Conservation (phyloP, 2,888 invertebrate species). For the Nephrotoma flavescens region DNA sequence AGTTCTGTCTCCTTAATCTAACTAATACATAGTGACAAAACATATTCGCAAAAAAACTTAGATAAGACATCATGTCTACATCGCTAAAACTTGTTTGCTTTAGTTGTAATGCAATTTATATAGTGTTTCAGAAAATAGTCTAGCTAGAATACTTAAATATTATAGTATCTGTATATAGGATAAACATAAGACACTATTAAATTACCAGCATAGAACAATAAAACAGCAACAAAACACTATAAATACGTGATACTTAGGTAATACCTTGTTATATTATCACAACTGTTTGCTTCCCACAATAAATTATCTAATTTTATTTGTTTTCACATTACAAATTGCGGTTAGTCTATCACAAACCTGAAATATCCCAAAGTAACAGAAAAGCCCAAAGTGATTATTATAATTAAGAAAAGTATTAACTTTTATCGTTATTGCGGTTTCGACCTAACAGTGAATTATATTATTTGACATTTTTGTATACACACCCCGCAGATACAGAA, state of each 20-base stretch:
- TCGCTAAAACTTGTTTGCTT: neutral
- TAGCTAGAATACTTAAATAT: neutral
- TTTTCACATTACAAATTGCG: neutral
- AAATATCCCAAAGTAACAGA: neutral
- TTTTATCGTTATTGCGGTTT: too few relatives aligned
- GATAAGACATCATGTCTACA: neutral
- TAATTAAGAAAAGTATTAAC: too few relatives aligned
- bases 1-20: neutral
- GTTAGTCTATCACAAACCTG: neutral
- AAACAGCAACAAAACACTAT: neutral
- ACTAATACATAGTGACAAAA: neutral
- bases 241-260: neutral
- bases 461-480: too few relatives aligned
- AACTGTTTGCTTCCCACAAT: neutral
- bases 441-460: too few relatives aligned
- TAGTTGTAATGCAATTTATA: neutral
- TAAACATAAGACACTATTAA: neutral
- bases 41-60: neutral
- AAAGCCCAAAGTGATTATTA: neutral
- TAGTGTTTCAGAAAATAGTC: neutral
- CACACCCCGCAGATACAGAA: too few relatives aligned
- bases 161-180: neutral
- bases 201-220: neutral
- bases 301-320: neutral
- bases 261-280: neutral